A percentile compares a stretch with the other conserved stretches of the same genome.
phyloP scores from a whole-genome alignment of 2,113 vertebrate species.

The Sciurus niger region DNA sequence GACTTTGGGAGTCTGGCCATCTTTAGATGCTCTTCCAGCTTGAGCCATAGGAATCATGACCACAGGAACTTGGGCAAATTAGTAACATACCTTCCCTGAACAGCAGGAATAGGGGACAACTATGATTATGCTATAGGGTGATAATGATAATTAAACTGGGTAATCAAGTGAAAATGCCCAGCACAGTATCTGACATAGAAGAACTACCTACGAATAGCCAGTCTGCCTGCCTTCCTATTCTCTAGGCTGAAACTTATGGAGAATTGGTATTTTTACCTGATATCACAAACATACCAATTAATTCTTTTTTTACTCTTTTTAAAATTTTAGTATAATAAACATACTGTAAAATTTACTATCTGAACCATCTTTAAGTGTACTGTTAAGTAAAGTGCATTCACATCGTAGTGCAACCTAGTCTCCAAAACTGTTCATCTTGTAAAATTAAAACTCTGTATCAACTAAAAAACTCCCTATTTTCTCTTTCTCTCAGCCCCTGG shows the following conservation, averaged over 20 bases:
- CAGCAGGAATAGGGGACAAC: not conserved
- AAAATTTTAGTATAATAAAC: not conserved
- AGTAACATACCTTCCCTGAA: not conserved
- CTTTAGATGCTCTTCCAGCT: not conserved
- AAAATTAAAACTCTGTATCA: not conserved
- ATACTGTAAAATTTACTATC: not conserved
- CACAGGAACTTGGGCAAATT: not conserved
- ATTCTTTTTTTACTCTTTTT: not conserved
- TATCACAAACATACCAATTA: not conserved
- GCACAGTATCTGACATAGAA: not conserved
- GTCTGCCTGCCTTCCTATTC: not conserved
- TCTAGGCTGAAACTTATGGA: not conserved
- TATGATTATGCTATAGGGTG: not conserved
- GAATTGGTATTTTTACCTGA: not conserved
- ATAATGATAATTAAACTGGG: not conserved
- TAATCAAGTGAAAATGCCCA: not conserved
- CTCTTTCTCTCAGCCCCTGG: not conserved
- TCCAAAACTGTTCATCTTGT: not conserved
- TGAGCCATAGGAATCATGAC: not conserved
- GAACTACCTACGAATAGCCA: not conserved
- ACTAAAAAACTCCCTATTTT: not conserved
- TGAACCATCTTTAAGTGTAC: not conserved
- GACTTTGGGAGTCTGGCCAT: not conserved
- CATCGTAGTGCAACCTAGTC: not conserved
- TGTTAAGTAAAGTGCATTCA: not conserved